Evolutionary conservation across 2,797 vertebrate species (phyloP).

Genomic region (Sebastes aleutianus): DNA sequence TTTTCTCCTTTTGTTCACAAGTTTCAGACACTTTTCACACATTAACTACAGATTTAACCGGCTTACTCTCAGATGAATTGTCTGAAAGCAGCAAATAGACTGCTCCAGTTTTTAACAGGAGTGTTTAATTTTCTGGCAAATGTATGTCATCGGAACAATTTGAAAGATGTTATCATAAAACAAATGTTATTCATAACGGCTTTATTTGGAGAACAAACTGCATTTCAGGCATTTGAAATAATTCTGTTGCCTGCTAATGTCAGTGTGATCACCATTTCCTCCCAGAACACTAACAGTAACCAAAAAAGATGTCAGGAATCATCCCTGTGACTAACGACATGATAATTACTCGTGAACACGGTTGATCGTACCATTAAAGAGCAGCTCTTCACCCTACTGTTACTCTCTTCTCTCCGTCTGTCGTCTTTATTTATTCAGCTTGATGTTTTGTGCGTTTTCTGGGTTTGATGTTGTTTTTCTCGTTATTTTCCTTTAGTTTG

Average conservation of each 20-base stretch:
- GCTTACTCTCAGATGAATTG: fast-evolving
- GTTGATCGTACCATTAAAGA: neutral
- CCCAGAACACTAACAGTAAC: neutral
- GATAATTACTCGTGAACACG: neutral
- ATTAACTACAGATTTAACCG: neutral
- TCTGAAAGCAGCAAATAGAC: neutral
- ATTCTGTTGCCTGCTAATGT: neutral
- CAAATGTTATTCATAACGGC: neutral
- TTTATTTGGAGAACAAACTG: neutral
- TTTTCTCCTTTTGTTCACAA: no score
- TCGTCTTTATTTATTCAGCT: neutral
- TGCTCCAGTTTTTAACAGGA: neutral
- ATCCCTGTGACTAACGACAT: no score
- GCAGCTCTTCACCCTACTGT: neutral
- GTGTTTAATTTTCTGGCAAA: neutral
- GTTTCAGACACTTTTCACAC: neutral
- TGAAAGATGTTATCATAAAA: neutral
- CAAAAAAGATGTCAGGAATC: neutral
- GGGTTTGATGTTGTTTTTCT: neutral
- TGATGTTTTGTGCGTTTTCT: neutral
- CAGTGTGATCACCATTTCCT: neutral
- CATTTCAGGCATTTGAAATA: neutral
- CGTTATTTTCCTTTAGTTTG: neutral
- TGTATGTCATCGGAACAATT: neutral
- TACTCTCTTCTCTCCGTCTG: neutral